phyloP scores from a whole-genome alignment of 2,888 invertebrate species.

The Agrotis segetum region DNA sequence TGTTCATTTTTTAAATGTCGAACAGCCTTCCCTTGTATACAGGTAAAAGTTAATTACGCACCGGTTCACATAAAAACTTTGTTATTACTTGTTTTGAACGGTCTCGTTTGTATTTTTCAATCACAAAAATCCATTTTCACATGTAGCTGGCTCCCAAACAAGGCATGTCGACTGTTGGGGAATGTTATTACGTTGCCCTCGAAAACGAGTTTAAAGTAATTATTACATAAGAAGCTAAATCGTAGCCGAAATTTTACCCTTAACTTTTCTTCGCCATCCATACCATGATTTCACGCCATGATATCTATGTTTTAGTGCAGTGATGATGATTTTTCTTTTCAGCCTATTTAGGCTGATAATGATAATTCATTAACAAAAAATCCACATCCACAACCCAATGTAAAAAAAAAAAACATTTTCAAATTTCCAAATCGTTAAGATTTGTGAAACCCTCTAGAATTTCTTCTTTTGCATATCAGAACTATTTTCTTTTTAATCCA shows the following conservation, averaged over 20 bases:
- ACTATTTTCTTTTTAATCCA: conserved; percentile 37
- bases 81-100: conserved; percentile 13
- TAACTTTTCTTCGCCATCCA: too few species aligned
- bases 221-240: conserved; percentile 4
- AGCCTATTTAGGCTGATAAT: too few species aligned
- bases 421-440: background rate
- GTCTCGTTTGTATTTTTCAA: conserved; percentile 17
- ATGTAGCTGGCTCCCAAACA: conserved; percentile 11
- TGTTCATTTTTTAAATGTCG: conserved; percentile 4
- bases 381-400: too few species aligned
- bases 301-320: too few species aligned
- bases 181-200: conserved; percentile 5
- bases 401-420: too few species aligned
- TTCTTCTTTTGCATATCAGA: conserved; percentile 28
- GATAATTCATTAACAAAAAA: too few species aligned
- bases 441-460: conserved; percentile 5
- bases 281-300: too few species aligned
- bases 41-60: conserved; percentile 13
- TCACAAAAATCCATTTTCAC: conserved; percentile 29
- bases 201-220: conserved; percentile 9
- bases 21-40: background rate
- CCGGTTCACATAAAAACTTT: conserved; percentile 28
- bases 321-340: too few species aligned
- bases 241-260: too few species aligned
- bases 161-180: background rate